phyloP scores from a whole-genome alignment of 2,888 invertebrate genomes.

The Trachelus tabidus region DNA sequence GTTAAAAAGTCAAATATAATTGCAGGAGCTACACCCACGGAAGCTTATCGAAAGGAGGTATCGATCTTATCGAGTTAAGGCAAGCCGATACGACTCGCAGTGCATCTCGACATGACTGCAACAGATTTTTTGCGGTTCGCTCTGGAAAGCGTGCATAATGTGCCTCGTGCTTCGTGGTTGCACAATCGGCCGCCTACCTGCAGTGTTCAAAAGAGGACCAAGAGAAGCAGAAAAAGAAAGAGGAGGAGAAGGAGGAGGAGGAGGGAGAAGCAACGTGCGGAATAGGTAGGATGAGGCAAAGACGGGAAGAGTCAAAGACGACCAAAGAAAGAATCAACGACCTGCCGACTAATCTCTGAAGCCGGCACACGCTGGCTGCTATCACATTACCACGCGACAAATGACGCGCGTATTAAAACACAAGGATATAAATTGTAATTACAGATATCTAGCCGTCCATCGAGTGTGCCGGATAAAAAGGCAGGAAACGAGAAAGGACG shows the following conservation, averaged over 20 bases:
- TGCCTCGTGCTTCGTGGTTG: slow-evolving; percentile 39
- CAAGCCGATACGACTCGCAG: too few relatives aligned
- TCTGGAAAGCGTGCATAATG: slow-evolving; percentile 58
- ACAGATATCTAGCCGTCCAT: slow-evolving; percentile 28
- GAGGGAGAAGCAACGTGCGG: slow-evolving; percentile 21
- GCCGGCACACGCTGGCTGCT: background rate
- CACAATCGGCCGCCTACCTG: slow-evolving; percentile 50
- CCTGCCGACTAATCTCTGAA: slow-evolving; percentile 44
- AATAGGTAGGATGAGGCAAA: slow-evolving; percentile 11
- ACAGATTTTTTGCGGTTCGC: slow-evolving; percentile 49
- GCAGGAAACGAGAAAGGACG: too few relatives aligned
- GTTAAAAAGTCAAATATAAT: too few relatives aligned
- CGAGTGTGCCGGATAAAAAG: too few relatives aligned
- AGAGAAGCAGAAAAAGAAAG: slow-evolving; percentile 26
- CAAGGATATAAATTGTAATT: slow-evolving; percentile 53
- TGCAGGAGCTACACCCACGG: too few relatives aligned
- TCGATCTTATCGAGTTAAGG: too few relatives aligned
- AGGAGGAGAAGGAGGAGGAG: background rate
- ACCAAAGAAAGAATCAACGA: background rate
- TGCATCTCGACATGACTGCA: too few relatives aligned
- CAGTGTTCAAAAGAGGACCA: slow-evolving; percentile 33
- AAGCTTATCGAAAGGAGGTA: too few relatives aligned
- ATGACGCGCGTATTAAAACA: slow-evolving; percentile 42
- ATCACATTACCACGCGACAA: slow-evolving; percentile 32
- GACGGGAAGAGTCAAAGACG: too few relatives aligned